These are phyloP conservation scores for Tetropium fuscum DNA, from an alignment of 2,888 invertebrate genomes.

Conservation along the genomic window DNA sequence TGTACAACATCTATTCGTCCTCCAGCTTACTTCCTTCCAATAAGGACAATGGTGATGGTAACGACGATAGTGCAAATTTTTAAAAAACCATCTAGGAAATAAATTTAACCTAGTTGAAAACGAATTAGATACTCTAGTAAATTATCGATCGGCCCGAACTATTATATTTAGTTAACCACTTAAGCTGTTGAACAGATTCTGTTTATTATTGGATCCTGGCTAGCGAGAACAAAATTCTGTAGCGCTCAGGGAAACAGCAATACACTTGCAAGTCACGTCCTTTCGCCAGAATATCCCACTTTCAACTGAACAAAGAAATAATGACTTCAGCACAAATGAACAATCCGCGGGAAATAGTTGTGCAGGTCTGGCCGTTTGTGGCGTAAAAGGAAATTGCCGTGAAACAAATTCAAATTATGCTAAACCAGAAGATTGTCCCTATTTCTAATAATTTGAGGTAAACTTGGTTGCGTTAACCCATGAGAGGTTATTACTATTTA, in stretches of 20 bases:
- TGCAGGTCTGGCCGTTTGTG: slow-evolving; percentile 24
- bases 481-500: too few relatives aligned
- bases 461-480: too few relatives aligned
- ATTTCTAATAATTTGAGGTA: too few relatives aligned
- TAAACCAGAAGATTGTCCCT: too few relatives aligned
- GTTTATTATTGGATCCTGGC: slow-evolving; percentile 7
- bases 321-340: slow-evolving; percentile 42
- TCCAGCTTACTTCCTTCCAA: too few relatives aligned
- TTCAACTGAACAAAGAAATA: slow-evolving; percentile 39
- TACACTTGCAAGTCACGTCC: slow-evolving; percentile 37
- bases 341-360: slow-evolving; percentile 32
- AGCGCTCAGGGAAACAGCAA: slow-evolving; percentile 26
- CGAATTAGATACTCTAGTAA: too few relatives aligned
- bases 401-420: slow-evolving; percentile 22
- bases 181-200: slow-evolving; percentile 4
- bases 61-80: too few relatives aligned
- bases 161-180: slow-evolving; percentile 14
- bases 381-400: slow-evolving; percentile 23
- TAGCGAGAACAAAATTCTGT: slow-evolving; percentile 27
- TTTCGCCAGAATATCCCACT: slow-evolving; percentile 35
- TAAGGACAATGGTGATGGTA: too few relatives aligned
- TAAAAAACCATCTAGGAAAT: too few relatives aligned
- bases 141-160: too few relatives aligned
- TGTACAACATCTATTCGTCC: too few relatives aligned
- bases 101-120: too few relatives aligned